Conservation (phyloP, 2,797 vertebrate genomes). For the Phalanger gymnotis region DNA sequence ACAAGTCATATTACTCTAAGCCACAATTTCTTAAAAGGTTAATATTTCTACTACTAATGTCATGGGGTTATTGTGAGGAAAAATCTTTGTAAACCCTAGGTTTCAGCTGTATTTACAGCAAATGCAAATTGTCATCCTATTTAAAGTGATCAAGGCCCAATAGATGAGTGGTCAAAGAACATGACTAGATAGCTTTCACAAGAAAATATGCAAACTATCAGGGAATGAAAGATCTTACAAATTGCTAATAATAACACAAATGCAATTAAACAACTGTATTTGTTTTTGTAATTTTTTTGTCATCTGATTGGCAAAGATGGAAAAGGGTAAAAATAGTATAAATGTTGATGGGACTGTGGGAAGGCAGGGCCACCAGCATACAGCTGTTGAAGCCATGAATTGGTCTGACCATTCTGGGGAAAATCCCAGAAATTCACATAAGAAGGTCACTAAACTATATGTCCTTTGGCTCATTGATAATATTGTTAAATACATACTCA, state of each 20-base stretch:
- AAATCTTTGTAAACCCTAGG: not conserved
- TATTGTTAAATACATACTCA: not conserved
- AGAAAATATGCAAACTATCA: not conserved
- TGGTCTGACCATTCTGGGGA: not conserved
- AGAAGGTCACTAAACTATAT: not conserved
- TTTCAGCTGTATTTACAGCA: not conserved
- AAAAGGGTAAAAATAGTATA: not conserved
- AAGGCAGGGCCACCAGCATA: not conserved
- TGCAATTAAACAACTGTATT: not conserved
- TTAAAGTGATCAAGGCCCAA: not conserved
- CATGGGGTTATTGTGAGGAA: not conserved
- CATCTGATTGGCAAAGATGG: not conserved
- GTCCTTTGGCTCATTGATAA: not conserved
- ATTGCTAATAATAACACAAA: not conserved
- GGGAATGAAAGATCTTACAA: not conserved
- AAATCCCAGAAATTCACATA: not conserved
- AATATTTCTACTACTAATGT: not conserved
- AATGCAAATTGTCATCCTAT: not conserved
- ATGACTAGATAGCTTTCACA: not conserved
- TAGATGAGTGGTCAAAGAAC: not conserved
- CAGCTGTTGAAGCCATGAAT: not conserved
- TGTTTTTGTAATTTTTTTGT: not conserved
- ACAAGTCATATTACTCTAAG: not conserved
- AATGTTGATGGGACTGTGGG: not conserved
- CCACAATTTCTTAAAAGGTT: not conserved